Evolutionary conservation across 2,113 vertebrate genomes (phyloP).

Genomic region (Megaceryle torquata): DNA sequence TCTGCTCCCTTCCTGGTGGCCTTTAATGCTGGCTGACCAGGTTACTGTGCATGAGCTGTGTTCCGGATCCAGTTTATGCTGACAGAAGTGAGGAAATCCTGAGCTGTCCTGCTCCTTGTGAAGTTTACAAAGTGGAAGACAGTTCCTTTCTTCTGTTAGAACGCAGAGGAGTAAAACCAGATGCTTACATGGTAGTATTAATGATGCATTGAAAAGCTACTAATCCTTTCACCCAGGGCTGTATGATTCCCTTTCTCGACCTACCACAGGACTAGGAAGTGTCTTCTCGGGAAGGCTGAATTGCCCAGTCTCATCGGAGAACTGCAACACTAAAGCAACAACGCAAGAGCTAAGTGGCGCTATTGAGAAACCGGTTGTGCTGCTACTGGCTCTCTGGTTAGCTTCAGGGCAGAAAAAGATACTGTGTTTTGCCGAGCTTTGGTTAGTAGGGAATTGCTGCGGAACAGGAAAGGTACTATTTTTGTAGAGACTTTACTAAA

Average conservation of each 20-base stretch:
- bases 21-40: background rate
- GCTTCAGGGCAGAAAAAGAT: background rate
- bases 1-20: background rate
- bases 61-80: background rate
- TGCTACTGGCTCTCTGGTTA: background rate
- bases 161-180: background rate
- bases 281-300: background rate
- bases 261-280: background rate
- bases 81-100: background rate
- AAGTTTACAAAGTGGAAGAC: background rate
- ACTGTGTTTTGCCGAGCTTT: background rate
- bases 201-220: background rate
- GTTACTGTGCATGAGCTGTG: background rate
- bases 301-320: background rate
- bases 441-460: background rate
- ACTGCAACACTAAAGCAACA: background rate
- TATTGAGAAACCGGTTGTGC: background rate
- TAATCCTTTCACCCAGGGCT: background rate
- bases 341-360: background rate
- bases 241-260: background rate
- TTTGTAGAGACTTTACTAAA: background rate
- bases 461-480: background rate
- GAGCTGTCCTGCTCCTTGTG: background rate
- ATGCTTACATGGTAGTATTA: background rate
- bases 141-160: background rate